Conservation (phyloP, 1,140 invertebrate genomes). For the Bombus polaris region DNA sequence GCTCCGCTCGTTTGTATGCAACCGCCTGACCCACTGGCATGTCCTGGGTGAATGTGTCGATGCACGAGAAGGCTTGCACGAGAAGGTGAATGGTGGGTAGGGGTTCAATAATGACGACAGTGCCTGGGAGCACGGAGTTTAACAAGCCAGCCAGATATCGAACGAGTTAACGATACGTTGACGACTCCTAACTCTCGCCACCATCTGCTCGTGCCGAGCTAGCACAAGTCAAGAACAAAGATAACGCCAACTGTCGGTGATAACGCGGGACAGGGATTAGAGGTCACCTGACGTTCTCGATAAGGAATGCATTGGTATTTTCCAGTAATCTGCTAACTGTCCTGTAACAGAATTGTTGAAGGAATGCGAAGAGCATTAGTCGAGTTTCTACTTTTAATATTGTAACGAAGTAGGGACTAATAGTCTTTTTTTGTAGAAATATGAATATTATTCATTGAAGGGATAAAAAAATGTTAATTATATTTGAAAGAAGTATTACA, state of each 20-base stretch:
- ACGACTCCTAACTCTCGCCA: constrained; percentile 65
- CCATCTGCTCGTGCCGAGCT: constrained; percentile 47
- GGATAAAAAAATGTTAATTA: neutral
- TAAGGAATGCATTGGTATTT: constrained; percentile 46
- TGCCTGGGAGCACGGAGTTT: constrained; percentile 65
- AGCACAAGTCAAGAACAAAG: constrained; percentile 59
- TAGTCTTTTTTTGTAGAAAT: neutral
- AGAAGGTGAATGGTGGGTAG: constrained; percentile 45
- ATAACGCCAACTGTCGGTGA: constrained; percentile 67
- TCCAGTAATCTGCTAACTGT: neutral
- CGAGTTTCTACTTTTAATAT: neutral
- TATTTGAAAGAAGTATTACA: neutral
- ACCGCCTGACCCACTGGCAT: constrained; percentile 77
- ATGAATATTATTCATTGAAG: neutral
- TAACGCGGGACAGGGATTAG: constrained; percentile 65
- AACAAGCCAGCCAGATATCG: constrained; percentile 72
- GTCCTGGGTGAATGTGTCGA: constrained; percentile 59
- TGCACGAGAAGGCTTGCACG: constrained; percentile 46
- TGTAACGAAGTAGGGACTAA: too few species aligned
- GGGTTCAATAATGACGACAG: constrained; percentile 68
- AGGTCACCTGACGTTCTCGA: constrained; percentile 29
- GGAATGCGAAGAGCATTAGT: neutral
- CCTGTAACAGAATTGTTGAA: neutral
- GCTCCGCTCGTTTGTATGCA: constrained; percentile 75
- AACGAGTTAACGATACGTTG: constrained; percentile 78